These are phyloP conservation scores for Mylabris phalerata DNA, from an alignment of 1,140 invertebrate species.

Conservation along the genomic window DNA sequence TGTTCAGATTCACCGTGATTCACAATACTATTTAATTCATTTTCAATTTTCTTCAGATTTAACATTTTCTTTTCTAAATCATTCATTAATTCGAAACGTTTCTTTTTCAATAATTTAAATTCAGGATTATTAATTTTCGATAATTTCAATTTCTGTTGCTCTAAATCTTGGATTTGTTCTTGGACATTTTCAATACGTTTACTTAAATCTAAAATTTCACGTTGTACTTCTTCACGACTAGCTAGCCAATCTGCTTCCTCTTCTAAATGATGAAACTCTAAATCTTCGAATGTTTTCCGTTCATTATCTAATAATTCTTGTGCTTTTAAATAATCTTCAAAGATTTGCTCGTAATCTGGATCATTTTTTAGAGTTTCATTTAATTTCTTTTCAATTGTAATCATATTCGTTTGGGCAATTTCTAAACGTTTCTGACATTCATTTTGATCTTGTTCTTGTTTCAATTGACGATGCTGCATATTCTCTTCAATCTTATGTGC, in stretches of 20 bases:
- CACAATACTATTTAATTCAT: constrained; percentile 31
- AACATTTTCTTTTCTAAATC: constrained; percentile 18
- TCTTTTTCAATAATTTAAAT: constrained; percentile 36
- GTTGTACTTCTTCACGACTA: constrained; percentile 74
- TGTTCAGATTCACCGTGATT: constrained; percentile 37
- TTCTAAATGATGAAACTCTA: constrained; percentile 90
- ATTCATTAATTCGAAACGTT: neutral
- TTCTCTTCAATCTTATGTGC: constrained; percentile 49
- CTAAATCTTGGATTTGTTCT: constrained; percentile 56
- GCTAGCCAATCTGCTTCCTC: constrained; percentile 77
- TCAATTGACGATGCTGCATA: constrained; percentile 46
- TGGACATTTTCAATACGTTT: constrained; percentile 58
- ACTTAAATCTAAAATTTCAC: constrained; percentile 62
- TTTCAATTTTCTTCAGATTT: constrained; percentile 32
- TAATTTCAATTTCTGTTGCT: constrained; percentile 51
- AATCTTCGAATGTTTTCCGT: constrained; percentile 79
- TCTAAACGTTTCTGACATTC: constrained; percentile 54
- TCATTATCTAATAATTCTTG: constrained; percentile 65
- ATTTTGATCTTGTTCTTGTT: constrained; percentile 50
- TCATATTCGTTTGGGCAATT: constrained; percentile 46
- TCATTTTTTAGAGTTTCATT: constrained; percentile 35
- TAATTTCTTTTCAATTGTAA: constrained; percentile 47
- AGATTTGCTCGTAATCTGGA: constrained; percentile 47
- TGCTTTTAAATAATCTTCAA: constrained; percentile 56
- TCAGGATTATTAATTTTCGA: constrained; percentile 34